These are phyloP conservation scores for Rhynchonycteris naso DNA, from an alignment of 2,797 vertebrate genomes.

Conservation along the genomic window DNA sequence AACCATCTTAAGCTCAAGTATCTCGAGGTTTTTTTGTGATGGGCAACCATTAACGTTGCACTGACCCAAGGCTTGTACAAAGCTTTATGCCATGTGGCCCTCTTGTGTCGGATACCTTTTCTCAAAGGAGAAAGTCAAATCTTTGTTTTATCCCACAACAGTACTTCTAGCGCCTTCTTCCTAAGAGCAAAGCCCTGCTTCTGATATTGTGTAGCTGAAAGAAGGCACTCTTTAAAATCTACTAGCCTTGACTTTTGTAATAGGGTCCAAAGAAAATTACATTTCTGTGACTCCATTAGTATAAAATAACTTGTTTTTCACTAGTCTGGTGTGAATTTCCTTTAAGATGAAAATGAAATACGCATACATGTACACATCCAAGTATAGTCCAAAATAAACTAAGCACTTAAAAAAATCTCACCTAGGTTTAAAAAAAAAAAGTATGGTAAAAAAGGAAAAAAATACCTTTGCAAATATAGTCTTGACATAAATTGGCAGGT, in stretches of 20 bases:
- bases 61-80: background rate
- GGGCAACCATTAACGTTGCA: background rate
- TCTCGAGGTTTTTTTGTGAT: background rate
- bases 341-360: constrained; percentile 35
- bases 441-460: constrained; percentile 76
- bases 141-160: background rate
- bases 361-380: background rate
- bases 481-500: constrained; percentile 98
- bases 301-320: background rate
- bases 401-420: constrained; percentile 59
- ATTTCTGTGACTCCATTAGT: background rate
- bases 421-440: constrained; percentile 54
- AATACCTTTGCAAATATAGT: constrained; percentile 97
- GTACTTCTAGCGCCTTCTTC: background rate
- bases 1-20: background rate
- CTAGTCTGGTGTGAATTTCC: background rate
- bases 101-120: background rate
- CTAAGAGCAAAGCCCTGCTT: background rate
- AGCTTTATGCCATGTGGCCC: background rate
- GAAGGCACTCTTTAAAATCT: background rate
- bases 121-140: background rate
- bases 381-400: background rate
- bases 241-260: background rate
- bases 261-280: background rate
- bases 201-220: background rate